Evolutionary conservation across 1,140 invertebrate genomes (phyloP).

Genomic region (Microplitis mediator): DNA sequence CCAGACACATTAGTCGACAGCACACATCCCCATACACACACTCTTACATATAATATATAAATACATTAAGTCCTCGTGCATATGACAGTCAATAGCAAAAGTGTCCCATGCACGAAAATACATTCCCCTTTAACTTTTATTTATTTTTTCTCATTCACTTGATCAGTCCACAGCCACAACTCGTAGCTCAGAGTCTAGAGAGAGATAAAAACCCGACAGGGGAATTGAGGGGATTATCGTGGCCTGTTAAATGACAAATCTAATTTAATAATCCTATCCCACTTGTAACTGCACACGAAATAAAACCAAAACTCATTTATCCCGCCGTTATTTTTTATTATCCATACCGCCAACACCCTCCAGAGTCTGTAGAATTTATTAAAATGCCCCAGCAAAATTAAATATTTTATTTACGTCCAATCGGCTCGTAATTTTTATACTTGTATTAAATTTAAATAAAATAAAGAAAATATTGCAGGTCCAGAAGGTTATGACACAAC

Average conservation of each 20-base stretch:
- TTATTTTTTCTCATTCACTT: no score
- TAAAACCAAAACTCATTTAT: not conserved
- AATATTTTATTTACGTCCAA: no score
- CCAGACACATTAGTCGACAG: constrained; percentile 12
- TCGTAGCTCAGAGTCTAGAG: no score
- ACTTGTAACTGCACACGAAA: not conserved
- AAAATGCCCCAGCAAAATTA: no score
- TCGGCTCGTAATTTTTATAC: no score
- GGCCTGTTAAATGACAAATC: constrained; percentile 12
- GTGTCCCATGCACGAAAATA: no score
- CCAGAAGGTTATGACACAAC: constrained; percentile 79
- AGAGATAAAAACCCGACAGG: not conserved
- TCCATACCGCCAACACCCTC: no score
- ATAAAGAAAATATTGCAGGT: constrained; percentile 45
- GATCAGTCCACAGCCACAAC: no score
- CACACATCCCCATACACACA: not conserved
- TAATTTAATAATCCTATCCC: constrained; percentile 13
- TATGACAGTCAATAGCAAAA: no score
- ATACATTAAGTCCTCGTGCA: not conserved
- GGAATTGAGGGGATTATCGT: not conserved
- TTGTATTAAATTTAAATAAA: no score
- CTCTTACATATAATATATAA: not conserved
- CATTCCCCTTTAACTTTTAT: no score
- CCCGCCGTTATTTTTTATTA: not conserved
- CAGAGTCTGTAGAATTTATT: no score